Conservation (phyloP, 2,797 vertebrate genomes). For the Coluber constrictor region DNA sequence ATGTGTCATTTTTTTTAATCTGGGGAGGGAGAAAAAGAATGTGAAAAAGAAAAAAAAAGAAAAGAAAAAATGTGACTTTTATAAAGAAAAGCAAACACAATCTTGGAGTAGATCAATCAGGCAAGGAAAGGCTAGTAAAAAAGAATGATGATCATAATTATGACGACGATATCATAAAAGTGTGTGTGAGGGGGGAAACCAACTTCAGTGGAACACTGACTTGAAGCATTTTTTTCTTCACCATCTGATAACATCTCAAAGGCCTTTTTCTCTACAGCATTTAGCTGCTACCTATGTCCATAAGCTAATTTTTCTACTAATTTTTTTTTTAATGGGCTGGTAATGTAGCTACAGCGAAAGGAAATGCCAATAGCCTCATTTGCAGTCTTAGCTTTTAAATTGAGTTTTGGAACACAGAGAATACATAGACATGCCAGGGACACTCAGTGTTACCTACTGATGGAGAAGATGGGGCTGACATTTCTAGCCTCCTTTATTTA, state of each 20-base stretch:
- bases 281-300: conserved; percentile 52
- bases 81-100: conserved; percentile 45
- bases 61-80: not conserved
- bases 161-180: not conserved
- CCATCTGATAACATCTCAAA: conserved; percentile 40
- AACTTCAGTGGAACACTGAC: conserved; percentile 32
- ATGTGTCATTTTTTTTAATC: conserved; percentile 51
- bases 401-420: not conserved
- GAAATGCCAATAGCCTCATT: conserved; percentile 71
- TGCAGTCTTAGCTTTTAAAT: conserved; percentile 58
- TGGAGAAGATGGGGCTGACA: not conserved
- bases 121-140: conserved; percentile 4
- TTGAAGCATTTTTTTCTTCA: conserved; percentile 11
- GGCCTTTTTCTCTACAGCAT: conserved; percentile 33
- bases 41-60: conserved; percentile 9
- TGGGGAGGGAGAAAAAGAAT: conserved; percentile 41
- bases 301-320: conserved; percentile 35
- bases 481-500: not conserved
- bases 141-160: not conserved
- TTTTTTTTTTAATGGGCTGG: conserved; percentile 61
- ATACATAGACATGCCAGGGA: not conserved
- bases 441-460: not conserved
- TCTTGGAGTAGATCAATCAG: conserved; percentile 38
- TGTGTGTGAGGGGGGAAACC: not conserved
- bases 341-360: conserved; percentile 58